Conservation (phyloP, 1,140 invertebrate species). For the Drosophila asahinai region DNA sequence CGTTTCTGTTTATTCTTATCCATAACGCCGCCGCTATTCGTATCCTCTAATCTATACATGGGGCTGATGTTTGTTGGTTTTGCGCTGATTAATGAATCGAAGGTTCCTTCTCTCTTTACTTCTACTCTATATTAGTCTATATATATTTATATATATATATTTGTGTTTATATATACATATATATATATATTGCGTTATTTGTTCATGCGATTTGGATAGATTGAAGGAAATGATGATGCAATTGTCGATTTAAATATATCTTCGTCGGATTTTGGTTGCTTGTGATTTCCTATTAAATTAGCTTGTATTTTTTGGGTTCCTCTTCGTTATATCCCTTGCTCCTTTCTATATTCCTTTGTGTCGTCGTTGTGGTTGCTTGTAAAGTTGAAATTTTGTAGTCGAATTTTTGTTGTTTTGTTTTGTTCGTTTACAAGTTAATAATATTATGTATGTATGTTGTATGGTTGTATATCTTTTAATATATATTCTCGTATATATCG, state of each 20-base stretch:
- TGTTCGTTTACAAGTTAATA: constrained; percentile 39
- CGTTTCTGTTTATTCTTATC: constrained; percentile 84
- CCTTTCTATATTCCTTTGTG: constrained; percentile 18
- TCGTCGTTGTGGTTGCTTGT: constrained; percentile 44
- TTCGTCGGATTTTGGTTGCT: constrained; percentile 41
- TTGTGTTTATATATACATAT: constrained; percentile 33
- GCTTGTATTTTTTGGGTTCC: constrained; percentile 14
- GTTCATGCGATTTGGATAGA: constrained; percentile 47
- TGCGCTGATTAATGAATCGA: constrained; percentile 50
- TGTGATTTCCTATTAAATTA: constrained; percentile 26
- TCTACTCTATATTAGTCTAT: constrained; percentile 40
- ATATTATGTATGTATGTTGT: constrained; percentile 37
- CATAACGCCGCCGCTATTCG: constrained; percentile 82
- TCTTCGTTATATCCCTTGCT: constrained; percentile 22
- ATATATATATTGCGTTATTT: constrained; percentile 64
- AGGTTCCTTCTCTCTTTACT: constrained; percentile 24
- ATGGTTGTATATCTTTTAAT: constrained; percentile 29
- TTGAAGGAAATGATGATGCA: constrained; percentile 22
- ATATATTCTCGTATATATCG: constrained; percentile 43
- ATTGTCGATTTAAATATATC: constrained; percentile 14
- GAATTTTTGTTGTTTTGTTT: constrained; percentile 23
- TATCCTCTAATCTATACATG: constrained; percentile 85
- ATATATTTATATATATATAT: constrained; percentile 32
- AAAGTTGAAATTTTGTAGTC: constrained; percentile 1
- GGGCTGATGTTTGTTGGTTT: constrained; percentile 65